Base-by-base conservation (phyloP, 2,888 invertebrate genomes). In the Zootermopsis nevadensis region DNA sequence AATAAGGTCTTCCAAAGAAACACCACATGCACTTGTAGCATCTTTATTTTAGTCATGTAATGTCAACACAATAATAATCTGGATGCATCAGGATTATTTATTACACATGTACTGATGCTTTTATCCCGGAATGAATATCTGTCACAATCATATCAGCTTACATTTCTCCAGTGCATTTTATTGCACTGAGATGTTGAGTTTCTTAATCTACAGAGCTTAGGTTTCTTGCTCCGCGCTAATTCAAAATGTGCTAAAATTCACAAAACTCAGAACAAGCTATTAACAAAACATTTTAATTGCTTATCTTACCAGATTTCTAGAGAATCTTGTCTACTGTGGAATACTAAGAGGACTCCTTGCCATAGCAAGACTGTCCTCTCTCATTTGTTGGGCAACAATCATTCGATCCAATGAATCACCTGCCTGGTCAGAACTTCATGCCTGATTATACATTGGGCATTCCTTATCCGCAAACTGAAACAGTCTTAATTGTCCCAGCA, bases 361-460 rank as follows among this genome's bases (percentile, higher is more conserved):
- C 90, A 99, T 93, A 53, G 95, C 95, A 77, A 98, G 91, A 0
- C 98, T 98, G 89, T 97, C 97, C 87, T 98, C 97, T 86, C 95
- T 92, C 97, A 98, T 97, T 88, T 97, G 97, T 86, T 95, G 95
- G 88, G 98, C 95, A 82, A 98, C 89, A 19, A 93, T 93, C 33
- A 94, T 91, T 80, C 95, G 94, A 88, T 94, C 94, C 67, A 94
- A 92, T 72, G 87, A 87, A 24, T 87, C 87, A 38, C 86, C 86
- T 24, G 84, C 77, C 48, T 83, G 82, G n/a, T 85, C 85, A 15
- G 84, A 82, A 24, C 60, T 83, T 22, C 83, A 82, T 7, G 84
- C 80, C 94, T 95, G 89, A 94, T 90, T 91, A 86, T 91, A 99
- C 92, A 99, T 93, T 8, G 98, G 96, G 90, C 99, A 99, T 90